phyloP scores from a whole-genome alignment of 2,113 vertebrate species.

The Tetrao urogallus region DNA sequence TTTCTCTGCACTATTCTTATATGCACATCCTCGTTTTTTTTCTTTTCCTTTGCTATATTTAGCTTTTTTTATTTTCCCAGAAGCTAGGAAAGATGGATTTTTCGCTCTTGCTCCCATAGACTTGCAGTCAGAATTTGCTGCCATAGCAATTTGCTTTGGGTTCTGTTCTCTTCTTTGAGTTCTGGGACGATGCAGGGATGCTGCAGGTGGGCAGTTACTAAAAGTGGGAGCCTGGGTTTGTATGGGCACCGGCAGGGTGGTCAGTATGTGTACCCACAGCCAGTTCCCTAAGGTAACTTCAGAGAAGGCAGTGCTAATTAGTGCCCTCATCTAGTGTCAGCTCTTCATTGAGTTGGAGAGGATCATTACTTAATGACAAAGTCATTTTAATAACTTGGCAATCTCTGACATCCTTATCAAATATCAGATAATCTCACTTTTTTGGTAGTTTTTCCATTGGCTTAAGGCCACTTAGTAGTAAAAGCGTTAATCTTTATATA shows the following conservation, averaged over 20 bases:
- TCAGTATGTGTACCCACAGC: not conserved
- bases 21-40: not conserved
- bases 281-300: not conserved
- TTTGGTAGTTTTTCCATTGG: not conserved
- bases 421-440: slow-evolving; percentile 44
- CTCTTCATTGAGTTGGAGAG: slow-evolving; percentile 37
- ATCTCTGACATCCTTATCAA: slow-evolving; percentile 46
- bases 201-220: not conserved
- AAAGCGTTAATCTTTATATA: not conserved
- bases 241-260: not conserved
- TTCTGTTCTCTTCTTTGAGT: not conserved
- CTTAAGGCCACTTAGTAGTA: slow-evolving; percentile 39
- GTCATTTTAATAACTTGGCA: slow-evolving; percentile 1
- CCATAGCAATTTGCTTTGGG: not conserved
- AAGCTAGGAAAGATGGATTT: not conserved
- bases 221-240: not conserved
- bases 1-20: not conserved
- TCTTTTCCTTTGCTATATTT: not conserved
- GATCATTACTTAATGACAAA: slow-evolving; percentile 30
- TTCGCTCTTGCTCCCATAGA: not conserved
- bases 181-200: not conserved
- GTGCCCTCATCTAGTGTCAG: slow-evolving; percentile 18
- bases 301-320: slow-evolving; percentile 3
- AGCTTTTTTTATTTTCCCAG: not conserved
- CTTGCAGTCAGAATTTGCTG: not conserved